These are phyloP conservation scores for Mus spicilegus DNA, from an alignment of 2,113 vertebrate species.

Conservation along the genomic window DNA sequence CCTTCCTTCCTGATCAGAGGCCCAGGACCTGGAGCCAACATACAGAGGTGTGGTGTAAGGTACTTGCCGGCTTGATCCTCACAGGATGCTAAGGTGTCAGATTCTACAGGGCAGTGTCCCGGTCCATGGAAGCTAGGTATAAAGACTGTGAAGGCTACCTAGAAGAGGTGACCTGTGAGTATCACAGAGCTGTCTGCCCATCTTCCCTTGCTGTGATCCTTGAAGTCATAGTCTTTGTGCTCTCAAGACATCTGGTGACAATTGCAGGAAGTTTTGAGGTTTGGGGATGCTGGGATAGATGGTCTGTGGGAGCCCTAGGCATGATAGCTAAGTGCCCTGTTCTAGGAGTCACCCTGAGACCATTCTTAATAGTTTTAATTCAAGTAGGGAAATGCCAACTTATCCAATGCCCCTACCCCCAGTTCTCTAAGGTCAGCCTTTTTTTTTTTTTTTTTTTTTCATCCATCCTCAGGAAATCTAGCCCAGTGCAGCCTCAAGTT, in stretches of 20 bases:
- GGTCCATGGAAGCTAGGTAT: background rate
- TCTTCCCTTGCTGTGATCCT: background rate
- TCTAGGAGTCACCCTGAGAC: background rate
- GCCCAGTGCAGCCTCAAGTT: background rate
- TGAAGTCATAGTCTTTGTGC: background rate
- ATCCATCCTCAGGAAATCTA: no score
- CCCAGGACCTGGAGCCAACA: background rate
- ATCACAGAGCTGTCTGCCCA: background rate
- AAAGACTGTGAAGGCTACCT: background rate
- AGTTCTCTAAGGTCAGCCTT: no score
- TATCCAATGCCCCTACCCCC: background rate
- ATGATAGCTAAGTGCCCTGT: background rate
- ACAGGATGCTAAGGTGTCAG: background rate
- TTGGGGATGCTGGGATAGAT: background rate
- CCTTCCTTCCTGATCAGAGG: background rate
- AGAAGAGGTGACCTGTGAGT: background rate
- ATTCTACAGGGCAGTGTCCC: background rate
- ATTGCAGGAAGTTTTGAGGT: conserved; percentile 20
- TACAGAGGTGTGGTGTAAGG: background rate
- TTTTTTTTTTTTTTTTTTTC: background rate
- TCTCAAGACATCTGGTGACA: conserved; percentile 19
- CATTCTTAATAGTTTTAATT: conserved; percentile 63
- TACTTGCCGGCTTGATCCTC: background rate
- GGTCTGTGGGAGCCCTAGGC: background rate
- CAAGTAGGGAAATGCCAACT: background rate